Conservation (phyloP, 2,797 vertebrate genomes). For the Otolemur crassicaudatus region DNA sequence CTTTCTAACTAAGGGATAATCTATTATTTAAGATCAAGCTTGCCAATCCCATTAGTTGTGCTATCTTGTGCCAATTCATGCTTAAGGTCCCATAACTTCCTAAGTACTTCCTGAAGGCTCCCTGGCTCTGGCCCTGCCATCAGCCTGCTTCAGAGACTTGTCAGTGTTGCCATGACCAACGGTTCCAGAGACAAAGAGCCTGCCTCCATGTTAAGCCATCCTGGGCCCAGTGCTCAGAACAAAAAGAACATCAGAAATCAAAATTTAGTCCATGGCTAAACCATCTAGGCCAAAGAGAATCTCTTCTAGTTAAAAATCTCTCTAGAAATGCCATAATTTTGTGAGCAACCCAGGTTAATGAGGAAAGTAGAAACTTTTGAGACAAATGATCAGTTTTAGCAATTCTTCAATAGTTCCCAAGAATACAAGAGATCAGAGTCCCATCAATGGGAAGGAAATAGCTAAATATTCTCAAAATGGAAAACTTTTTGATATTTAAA, state of each 20-base stretch:
- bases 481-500: not conserved
- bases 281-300: not conserved
- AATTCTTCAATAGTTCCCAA: conserved; percentile 28
- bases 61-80: not conserved
- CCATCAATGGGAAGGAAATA: not conserved
- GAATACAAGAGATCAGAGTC: not conserved
- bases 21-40: not conserved
- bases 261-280: not conserved
- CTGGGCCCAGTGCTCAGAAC: not conserved
- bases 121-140: not conserved
- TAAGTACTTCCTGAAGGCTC: not conserved
- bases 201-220: not conserved
- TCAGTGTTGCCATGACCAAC: not conserved
- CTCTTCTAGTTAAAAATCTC: conserved; percentile 21
- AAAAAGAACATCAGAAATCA: not conserved
- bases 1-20: not conserved
- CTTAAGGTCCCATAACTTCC: not conserved
- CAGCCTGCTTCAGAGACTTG: not conserved
- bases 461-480: not conserved
- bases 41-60: not conserved
- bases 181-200: not conserved
- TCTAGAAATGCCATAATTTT: not conserved
- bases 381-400: not conserved
- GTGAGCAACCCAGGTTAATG: not conserved
- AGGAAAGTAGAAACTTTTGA: not conserved